A percentile compares a stretch with the other conserved stretches of the same genome.
Evolutionary conservation across 2,113 vertebrate species (phyloP).

Genomic region (Cettia cetti): DNA sequence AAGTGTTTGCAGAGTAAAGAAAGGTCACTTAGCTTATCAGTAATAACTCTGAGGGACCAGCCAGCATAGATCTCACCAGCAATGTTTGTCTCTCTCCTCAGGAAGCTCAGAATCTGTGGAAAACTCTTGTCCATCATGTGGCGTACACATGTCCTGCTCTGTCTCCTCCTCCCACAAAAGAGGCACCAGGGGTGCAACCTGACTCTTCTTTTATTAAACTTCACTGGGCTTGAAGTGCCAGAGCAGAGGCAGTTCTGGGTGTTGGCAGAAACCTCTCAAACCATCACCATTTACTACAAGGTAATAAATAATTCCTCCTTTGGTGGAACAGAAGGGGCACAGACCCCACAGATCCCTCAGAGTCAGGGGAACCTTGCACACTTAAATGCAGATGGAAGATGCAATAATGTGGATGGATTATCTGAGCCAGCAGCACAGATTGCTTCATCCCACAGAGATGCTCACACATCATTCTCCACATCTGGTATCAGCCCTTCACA

Average conservation of each 20-base stretch:
- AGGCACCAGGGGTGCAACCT: not conserved
- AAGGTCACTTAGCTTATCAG: not conserved
- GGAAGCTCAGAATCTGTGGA: not conserved
- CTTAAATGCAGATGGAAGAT: not conserved
- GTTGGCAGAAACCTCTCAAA: not conserved
- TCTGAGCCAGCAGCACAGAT: not conserved
- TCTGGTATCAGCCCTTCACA: not conserved
- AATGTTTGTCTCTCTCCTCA: not conserved
- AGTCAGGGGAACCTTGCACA: not conserved
- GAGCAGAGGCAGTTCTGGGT: not conserved
- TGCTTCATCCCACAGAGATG: not conserved
- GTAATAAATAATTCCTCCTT: not conserved
- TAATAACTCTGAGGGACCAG: not conserved
- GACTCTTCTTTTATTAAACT: not conserved
- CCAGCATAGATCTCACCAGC: not conserved
- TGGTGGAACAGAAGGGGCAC: not conserved
- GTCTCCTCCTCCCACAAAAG: not conserved
- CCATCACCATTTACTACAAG: not conserved
- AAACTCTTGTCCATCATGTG: not conserved
- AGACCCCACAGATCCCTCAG: not conserved
- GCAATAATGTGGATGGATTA: not conserved
- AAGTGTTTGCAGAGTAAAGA: not conserved
- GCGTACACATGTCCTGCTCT: accelerated
- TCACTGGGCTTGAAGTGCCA: not conserved
- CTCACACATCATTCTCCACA: accelerated